Percentiles rank a stretch among this genome's conserved stretches.
phyloP scores from a whole-genome alignment of 2,888 invertebrate species.

The Eremobia ochroleuca region DNA sequence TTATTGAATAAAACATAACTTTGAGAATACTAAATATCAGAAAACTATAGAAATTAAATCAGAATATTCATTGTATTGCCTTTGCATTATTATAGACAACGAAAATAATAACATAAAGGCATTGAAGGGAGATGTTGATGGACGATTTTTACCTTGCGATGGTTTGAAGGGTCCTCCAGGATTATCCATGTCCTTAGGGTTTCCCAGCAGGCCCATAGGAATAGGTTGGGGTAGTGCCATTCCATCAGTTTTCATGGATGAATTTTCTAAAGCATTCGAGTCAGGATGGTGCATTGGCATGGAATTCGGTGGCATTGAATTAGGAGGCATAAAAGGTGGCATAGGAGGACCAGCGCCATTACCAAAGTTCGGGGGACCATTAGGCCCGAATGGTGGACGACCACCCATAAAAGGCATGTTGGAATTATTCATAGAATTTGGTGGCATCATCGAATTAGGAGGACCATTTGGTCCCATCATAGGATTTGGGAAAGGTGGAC shows the following conservation, averaged over 20 bases:
- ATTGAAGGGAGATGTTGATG: constrained; percentile 28
- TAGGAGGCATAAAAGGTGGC: constrained; percentile 79
- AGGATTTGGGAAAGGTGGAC: constrained; percentile 70
- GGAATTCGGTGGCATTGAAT: constrained; percentile 67
- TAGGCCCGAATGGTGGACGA: constrained; percentile 84
- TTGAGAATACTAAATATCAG: constrained; percentile 65
- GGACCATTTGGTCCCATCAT: constrained; percentile 77
- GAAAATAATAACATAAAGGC: constrained; percentile 60
- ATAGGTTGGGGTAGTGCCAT: constrained; percentile 79
- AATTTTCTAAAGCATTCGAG: constrained; percentile 71
- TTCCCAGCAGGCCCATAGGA: constrained; percentile 65
- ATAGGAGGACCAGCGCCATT: constrained; percentile 76
- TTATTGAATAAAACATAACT: constrained; percentile 31
- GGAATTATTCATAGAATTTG: constrained; percentile 70
- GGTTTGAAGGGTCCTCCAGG: constrained; percentile 74
- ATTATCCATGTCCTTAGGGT: constrained; percentile 78
- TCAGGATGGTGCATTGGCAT: constrained; percentile 72
- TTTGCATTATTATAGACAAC: constrained; percentile 57
- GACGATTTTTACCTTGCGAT: constrained; percentile 79
- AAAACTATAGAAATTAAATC: constrained; percentile 57
- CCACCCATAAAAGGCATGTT: constrained; percentile 85
- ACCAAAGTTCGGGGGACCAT: constrained; percentile 77
- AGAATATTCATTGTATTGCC: constrained; percentile 33
- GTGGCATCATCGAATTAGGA: constrained; percentile 78
- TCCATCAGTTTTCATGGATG: constrained; percentile 55